A percentile compares a stretch with the other conserved stretches of the same genome.
Evolutionary conservation across 2,888 invertebrate genomes (phyloP).

Genomic region (Ectemnius cavifrons): DNA sequence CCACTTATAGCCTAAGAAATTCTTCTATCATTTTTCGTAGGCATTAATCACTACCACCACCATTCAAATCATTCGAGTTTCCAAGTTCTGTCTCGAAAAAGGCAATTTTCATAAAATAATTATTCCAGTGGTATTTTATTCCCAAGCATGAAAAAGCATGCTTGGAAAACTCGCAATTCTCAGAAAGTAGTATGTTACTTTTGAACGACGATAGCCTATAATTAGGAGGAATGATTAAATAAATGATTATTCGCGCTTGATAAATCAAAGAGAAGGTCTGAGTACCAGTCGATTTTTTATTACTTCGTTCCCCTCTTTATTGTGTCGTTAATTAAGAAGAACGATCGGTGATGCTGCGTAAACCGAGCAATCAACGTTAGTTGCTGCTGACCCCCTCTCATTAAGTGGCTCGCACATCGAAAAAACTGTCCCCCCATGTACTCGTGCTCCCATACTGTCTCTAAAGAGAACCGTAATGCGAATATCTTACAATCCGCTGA

Average conservation of each 20-base stretch:
- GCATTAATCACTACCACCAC: no score
- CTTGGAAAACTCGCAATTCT: no score
- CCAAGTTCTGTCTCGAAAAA: no score
- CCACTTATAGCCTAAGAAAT: no score
- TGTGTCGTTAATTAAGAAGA: slow-evolving; percentile 51
- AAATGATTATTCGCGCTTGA: slow-evolving; percentile 1
- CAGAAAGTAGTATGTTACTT: no score
- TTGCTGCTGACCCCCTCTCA: slow-evolving; percentile 21
- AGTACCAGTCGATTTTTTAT: slow-evolving; percentile 45
- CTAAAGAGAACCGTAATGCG: slow-evolving; percentile 32
- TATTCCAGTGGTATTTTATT: no score
- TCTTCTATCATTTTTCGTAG: no score
- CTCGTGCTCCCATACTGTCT: slow-evolving; percentile 17
- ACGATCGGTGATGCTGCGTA: slow-evolving; percentile 51
- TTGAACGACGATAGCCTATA: no score
- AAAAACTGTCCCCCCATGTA: slow-evolving; percentile 25
- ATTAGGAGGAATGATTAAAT: background rate
- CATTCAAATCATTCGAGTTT: no score
- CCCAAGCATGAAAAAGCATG: no score
- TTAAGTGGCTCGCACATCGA: slow-evolving; percentile 39
- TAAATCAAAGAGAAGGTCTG: slow-evolving; percentile 14
- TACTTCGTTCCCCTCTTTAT: slow-evolving; percentile 42
- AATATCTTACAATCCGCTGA: background rate
- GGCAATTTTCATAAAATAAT: no score
- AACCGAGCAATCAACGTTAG: slow-evolving; percentile 52